phyloP scores from a whole-genome alignment of 1,140 invertebrate species.

The Dolichoris vasculosae region DNA sequence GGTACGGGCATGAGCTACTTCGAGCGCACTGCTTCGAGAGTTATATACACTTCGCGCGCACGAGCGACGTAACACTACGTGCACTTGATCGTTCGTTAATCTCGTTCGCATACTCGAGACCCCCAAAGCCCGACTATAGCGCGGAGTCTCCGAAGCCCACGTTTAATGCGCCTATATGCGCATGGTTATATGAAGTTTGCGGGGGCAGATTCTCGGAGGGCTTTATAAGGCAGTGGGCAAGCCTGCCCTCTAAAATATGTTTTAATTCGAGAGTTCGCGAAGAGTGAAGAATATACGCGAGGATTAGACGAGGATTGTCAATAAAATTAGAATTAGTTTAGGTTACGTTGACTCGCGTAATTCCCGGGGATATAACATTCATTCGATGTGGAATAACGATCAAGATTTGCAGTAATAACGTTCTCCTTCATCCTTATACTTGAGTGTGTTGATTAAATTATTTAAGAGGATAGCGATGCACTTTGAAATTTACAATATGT shows the following conservation, averaged over 20 bases:
- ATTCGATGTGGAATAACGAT: background rate
- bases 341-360: background rate
- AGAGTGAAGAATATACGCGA: background rate
- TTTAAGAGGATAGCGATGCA: background rate
- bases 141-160: background rate
- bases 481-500: background rate
- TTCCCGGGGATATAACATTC: background rate
- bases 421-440: background rate
- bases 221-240: background rate
- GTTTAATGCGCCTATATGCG: background rate
- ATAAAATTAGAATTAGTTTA: background rate
- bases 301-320: background rate
- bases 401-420: background rate
- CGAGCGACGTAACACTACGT: background rate
- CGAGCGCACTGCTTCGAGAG: background rate
- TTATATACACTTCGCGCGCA: background rate
- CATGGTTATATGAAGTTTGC: background rate
- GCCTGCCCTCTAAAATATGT: background rate
- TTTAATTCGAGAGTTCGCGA: background rate
- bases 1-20: background rate
- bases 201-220: background rate
- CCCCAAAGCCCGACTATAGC: background rate
- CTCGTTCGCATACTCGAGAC: constrained; percentile 1
- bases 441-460: background rate
- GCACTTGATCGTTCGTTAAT: constrained; percentile 41